Evolutionary conservation across 2,113 vertebrate genomes (phyloP).

Genomic region (Pangasianodon gigas): DNA sequence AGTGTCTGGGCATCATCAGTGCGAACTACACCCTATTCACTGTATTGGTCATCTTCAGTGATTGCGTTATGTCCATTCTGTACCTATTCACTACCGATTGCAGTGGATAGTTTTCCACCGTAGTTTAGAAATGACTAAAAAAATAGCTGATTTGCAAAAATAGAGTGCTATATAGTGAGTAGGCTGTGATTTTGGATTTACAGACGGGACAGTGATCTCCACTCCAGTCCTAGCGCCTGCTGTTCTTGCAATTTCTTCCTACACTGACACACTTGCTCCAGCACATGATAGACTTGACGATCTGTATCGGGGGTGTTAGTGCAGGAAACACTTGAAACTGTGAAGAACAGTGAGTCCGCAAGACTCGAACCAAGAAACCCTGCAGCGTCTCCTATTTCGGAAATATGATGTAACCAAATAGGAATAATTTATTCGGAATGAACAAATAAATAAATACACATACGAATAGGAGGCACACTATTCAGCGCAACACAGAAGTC

Average conservation of each 20-base stretch:
- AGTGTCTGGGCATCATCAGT: neutral
- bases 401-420: neutral
- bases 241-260: neutral
- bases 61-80: neutral
- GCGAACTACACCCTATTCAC: neutral
- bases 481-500: neutral
- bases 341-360: slow-evolving; percentile 26
- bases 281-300: slow-evolving; percentile 17
- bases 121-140: neutral
- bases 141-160: neutral
- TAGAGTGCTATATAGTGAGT: neutral
- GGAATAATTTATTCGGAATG: neutral
- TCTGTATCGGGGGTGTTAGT: slow-evolving; percentile 6
- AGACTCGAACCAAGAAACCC: neutral
- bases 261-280: slow-evolving; percentile 1
- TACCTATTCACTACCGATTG: slow-evolving; percentile 1
- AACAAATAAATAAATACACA: neutral
- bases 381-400: neutral
- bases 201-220: too few relatives aligned
- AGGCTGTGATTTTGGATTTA: neutral
- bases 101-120: neutral
- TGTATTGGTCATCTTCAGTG: neutral
- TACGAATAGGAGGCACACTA: neutral
- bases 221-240: neutral
- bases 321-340: slow-evolving; percentile 25